Evolutionary conservation across 2,797 vertebrate genomes (phyloP).

Genomic region (Crocodylus rhombifer): DNA sequence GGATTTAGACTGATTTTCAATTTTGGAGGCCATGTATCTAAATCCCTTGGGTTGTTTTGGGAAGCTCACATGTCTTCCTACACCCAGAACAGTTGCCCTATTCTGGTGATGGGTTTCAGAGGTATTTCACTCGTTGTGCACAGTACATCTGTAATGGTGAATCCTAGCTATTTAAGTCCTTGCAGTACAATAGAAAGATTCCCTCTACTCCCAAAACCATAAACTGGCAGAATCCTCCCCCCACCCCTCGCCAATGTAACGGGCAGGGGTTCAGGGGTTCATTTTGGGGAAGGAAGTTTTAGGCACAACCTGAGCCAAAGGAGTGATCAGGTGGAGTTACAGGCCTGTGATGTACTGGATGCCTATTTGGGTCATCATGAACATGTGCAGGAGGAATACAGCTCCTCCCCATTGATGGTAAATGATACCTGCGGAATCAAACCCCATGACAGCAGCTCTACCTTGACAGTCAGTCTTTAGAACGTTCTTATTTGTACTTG

Average conservation of each 20-base stretch:
- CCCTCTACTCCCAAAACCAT: neutral
- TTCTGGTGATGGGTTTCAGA: neutral
- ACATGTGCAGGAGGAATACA: too few species aligned
- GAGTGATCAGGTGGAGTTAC: too few species aligned
- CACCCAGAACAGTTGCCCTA: neutral
- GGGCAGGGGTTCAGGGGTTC: neutral
- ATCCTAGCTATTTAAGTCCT: neutral
- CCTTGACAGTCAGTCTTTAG: too few species aligned
- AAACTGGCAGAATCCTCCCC: fast-evolving
- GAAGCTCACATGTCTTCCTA: neutral
- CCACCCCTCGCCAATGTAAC: too few species aligned
- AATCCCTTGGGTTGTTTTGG: neutral
- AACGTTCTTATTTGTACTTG: too few species aligned
- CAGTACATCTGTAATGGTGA: neutral
- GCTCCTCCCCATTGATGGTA: too few species aligned
- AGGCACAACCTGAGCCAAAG: neutral
- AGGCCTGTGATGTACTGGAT: too few species aligned
- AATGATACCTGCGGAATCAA: too few species aligned
- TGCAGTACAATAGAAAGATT: neutral
- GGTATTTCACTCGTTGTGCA: neutral
- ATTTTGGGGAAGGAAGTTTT: neutral
- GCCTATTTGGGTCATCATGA: too few species aligned
- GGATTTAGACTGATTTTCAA: neutral
- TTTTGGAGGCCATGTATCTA: neutral
- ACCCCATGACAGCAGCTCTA: too few species aligned